Conservation (phyloP, 1,140 invertebrate genomes). For the Hycleus phaleratus region DNA sequence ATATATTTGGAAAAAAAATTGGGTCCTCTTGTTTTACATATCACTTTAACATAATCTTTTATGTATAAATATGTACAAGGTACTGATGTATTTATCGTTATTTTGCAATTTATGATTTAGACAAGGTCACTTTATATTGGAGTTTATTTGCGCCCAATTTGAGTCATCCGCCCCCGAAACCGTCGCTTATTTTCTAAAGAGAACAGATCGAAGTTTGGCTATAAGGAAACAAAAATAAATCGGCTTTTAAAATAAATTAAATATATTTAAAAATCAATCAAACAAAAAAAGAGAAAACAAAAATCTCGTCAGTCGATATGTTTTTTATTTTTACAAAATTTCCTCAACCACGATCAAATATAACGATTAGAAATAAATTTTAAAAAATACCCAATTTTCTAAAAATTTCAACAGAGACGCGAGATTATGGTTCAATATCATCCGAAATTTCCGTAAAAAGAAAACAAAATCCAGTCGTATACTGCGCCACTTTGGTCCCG, state of each 20-base stretch:
- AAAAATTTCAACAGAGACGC: no score
- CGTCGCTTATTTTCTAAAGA: background rate
- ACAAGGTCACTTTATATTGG: conserved; percentile 30
- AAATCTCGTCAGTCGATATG: conserved; percentile 30
- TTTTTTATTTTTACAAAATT: background rate
- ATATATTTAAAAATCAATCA: conserved; percentile 34
- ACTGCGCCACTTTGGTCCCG: conserved; percentile 17
- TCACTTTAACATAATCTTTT: conserved; percentile 26
- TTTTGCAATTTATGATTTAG: conserved; percentile 23
- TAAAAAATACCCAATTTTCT: background rate
- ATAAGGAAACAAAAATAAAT: conserved; percentile 30
- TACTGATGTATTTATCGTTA: conserved; percentile 24
- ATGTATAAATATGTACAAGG: conserved; percentile 30
- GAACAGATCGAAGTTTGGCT: conserved; percentile 24
- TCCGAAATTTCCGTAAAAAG: background rate
- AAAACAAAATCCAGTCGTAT: background rate
- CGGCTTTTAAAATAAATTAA: conserved; percentile 29
- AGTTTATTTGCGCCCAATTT: conserved; percentile 6
- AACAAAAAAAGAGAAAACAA: conserved; percentile 22
- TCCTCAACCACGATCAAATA: background rate
- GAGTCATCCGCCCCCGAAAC: background rate
- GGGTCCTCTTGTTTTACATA: conserved; percentile 27
- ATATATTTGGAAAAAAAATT: conserved; percentile 29
- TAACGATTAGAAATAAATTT: background rate
- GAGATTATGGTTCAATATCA: background rate